phyloP scores from a whole-genome alignment of 2,113 vertebrate genomes.

The Cyprinodon brontotheroides region DNA sequence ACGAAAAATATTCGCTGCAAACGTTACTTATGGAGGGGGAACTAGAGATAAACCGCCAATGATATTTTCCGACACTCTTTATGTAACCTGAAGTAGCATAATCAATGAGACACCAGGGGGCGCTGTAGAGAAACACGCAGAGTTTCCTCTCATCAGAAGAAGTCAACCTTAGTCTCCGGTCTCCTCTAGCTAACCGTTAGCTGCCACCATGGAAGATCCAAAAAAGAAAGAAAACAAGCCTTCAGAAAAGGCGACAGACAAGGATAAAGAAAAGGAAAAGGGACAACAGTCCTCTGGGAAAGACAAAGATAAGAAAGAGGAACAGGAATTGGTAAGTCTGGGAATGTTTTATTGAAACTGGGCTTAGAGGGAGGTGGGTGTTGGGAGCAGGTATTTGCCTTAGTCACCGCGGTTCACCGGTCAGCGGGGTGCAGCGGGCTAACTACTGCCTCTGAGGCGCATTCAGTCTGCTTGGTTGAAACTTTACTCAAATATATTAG shows the following conservation, averaged over 20 bases:
- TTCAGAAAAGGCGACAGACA: slow-evolving; percentile 75
- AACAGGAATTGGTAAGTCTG: slow-evolving; percentile 78
- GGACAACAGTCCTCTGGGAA: slow-evolving; percentile 69
- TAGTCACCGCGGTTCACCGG: slow-evolving; percentile 74
- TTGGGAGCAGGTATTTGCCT: slow-evolving; percentile 71
- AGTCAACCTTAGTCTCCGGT: slow-evolving; percentile 7
- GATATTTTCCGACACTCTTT: not conserved
- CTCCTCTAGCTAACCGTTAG: slow-evolving; percentile 42
- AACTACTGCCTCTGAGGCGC: not conserved
- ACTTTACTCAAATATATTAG: too few relatives aligned
- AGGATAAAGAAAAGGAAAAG: slow-evolving; percentile 77
- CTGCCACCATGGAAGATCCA: slow-evolving; percentile 78
- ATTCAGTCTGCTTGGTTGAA: not conserved
- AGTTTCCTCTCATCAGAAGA: not conserved
- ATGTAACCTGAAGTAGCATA: not conserved
- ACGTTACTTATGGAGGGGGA: not conserved
- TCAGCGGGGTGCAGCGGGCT: too few relatives aligned
- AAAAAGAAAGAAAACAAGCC: slow-evolving; percentile 82
- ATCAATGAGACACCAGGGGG: slow-evolving; percentile 18
- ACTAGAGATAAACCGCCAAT: not conserved
- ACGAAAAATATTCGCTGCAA: not conserved
- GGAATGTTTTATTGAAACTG: slow-evolving; percentile 18
- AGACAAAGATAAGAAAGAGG: slow-evolving; percentile 83
- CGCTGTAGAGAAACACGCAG: not conserved
- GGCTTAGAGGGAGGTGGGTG: not conserved